These are phyloP conservation scores for Zoroaster sp. DNA, from an alignment of 53 echinoderm and acorn worm genomes.

Conservation along the genomic window DNA sequence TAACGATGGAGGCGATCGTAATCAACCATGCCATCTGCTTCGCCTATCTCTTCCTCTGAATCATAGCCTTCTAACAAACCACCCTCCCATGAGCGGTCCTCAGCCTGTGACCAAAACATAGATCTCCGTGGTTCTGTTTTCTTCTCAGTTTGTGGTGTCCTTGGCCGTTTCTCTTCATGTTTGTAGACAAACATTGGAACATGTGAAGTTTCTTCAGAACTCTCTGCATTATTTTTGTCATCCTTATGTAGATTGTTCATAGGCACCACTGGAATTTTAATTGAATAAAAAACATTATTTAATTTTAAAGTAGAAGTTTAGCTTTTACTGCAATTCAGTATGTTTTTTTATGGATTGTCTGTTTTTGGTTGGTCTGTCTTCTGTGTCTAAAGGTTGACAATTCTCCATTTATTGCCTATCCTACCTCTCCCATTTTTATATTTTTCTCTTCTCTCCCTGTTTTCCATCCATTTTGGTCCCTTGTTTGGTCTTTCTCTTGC, in stretches of 20 bases:
- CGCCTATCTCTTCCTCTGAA: conserved; percentile 10
- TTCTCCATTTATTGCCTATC: too few species aligned
- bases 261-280: neutral
- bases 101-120: neutral
- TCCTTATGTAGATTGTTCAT: neutral
- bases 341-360: too few species aligned
- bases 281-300: neutral
- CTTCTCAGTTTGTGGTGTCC: neutral
- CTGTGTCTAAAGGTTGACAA: too few species aligned
- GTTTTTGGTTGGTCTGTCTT: too few species aligned
- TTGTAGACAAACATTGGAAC: neutral
- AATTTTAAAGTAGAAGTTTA: too few species aligned
- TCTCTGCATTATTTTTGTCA: neutral
- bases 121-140: neutral
- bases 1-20: neutral
- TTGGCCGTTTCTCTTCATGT: neutral
- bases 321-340: too few species aligned
- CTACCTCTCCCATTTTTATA: too few species aligned
- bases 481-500: too few species aligned
- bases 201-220: neutral
- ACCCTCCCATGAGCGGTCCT: neutral
- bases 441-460: too few species aligned
- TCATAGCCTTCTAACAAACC: neutral
- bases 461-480: too few species aligned
- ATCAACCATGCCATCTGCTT: neutral